Base-by-base conservation (phyloP, 2,888 invertebrate genomes). In the Bombyx huttoni region DNA sequence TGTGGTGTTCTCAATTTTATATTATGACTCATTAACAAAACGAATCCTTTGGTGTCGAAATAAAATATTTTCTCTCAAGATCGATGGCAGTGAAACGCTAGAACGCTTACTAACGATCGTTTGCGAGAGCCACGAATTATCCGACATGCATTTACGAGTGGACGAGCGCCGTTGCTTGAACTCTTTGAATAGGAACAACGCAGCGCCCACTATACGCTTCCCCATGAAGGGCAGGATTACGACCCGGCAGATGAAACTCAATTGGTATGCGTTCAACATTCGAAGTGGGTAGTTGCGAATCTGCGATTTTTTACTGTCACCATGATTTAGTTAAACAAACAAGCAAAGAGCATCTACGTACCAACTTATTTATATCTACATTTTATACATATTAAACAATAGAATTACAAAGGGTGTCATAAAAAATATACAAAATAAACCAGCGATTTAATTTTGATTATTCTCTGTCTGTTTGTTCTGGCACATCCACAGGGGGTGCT, bases 171-270 rank as follows among this genome's bases (percentile, higher is more conserved):
- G 91, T 59, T 81, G 85, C 34, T 81, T 95, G 46, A 95, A 95
- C 70, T 71, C 89, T 0, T 78, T 95, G 6, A 94, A 94, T 70
- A 91, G 91, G 63, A 91, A 90, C 65, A 90, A 90, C 61, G 56
- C 74, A 0, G 73, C 76, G 0, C 65, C 78, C 0, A 90, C 91
- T 0, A 92, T 94, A 54, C 85, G 94, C 8, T 94, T 90, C 75
- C 92, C 93, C 1, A 86, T 94, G 73, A 89, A 89, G 57, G 94
- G 94, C 48, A 92, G 90, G 75, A 92, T 95, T 48, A 92, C 88
- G 67, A 92, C 91, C 1, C 79, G 89, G 51, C 91, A 92, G 62
- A 93, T 94, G 92, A 95, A 95, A 79, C 89, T 94, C n/a, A 93
- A 92, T 68, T 93, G 93, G 93, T 93, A 86, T 85, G 73, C 61